These are phyloP conservation scores for Eudemis profundana DNA, from an alignment of 2,888 invertebrate genomes.

Conservation along the genomic window DNA sequence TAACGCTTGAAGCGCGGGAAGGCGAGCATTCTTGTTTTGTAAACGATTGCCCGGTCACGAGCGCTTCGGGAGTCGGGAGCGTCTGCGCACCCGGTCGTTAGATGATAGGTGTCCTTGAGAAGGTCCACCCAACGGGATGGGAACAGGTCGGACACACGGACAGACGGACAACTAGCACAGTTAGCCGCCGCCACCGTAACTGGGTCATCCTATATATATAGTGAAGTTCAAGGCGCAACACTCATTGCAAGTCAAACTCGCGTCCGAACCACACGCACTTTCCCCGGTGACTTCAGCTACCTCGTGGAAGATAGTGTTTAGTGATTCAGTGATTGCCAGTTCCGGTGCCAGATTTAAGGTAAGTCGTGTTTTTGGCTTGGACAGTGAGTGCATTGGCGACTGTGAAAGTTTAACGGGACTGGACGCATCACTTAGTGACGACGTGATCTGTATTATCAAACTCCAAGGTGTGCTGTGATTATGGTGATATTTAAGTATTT, in stretches of 20 bases:
- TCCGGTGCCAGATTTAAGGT: conserved; percentile 72
- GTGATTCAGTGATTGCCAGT: conserved; percentile 75
- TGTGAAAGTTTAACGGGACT: conserved; percentile 56
- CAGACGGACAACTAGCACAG: conserved; percentile 76
- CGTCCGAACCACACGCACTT: conserved; percentile 80
- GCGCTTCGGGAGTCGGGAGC: conserved; percentile 35
- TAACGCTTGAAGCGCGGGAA: conserved; percentile 21
- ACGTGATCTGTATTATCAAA: conserved; percentile 50
- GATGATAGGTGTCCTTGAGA: conserved; percentile 62
- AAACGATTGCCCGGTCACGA: conserved; percentile 12
- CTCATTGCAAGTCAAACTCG: conserved; percentile 85
- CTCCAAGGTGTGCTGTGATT: conserved; percentile 52
- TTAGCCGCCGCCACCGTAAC: conserved; percentile 85
- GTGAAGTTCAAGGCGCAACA: conserved; percentile 92
- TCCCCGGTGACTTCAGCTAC: conserved; percentile 74
- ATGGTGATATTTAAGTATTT: conserved; percentile 24
- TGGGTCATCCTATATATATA: conserved; percentile 94
- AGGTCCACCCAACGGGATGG: conserved; percentile 71
- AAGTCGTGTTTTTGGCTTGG: conserved; percentile 58
- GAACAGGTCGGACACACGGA: conserved; percentile 70
- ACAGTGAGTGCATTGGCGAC: conserved; percentile 49
- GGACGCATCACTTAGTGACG: conserved; percentile 41
- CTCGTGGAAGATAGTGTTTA: conserved; percentile 72
- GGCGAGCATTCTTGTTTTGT: conserved; percentile 25
- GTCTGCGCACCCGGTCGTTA: conserved; percentile 49